Percentiles rank a stretch among this genome's conserved stretches.
Evolutionary conservation across 2,888 invertebrate genomes (phyloP).

Genomic region (Ephialtes manifestator): DNA sequence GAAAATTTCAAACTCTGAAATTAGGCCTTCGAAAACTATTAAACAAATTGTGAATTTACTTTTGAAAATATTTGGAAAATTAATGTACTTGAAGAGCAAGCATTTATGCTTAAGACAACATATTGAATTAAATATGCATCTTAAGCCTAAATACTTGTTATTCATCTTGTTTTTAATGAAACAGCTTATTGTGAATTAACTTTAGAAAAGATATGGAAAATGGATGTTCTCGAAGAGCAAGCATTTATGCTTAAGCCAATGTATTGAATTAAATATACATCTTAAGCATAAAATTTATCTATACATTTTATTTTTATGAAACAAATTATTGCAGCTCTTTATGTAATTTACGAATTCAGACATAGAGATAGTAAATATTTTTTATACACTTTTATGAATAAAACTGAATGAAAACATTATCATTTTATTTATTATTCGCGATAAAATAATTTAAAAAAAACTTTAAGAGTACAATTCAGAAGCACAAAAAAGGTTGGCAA

Average conservation of each 20-base stretch:
- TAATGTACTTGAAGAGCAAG: too few species aligned
- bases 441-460: not conserved
- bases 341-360: slow-evolving; percentile 7
- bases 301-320: not conserved
- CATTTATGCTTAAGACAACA: not conserved
- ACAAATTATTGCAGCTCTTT: not conserved
- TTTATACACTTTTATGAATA: not conserved
- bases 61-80: not conserved
- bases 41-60: not conserved
- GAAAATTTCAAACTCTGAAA: not conserved
- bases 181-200: too few species aligned
- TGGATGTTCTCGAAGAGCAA: too few species aligned
- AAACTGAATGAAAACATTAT: not conserved
- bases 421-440: not conserved
- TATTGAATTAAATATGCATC: not conserved
- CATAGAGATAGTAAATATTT: slow-evolving; percentile 25
- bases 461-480: not conserved
- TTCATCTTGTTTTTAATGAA: too few species aligned
- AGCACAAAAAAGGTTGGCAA: not conserved
- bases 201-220: too few species aligned
- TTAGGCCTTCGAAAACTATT: slow-evolving; percentile 19
- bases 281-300: too few species aligned
- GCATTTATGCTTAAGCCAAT: too few species aligned
- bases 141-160: not conserved
- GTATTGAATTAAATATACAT: too few species aligned